Evolutionary conservation across 2,888 invertebrate genomes (phyloP), one percentile per base, ranked within the genome.

Genomic region (Mesorhabditis belari): DNA sequence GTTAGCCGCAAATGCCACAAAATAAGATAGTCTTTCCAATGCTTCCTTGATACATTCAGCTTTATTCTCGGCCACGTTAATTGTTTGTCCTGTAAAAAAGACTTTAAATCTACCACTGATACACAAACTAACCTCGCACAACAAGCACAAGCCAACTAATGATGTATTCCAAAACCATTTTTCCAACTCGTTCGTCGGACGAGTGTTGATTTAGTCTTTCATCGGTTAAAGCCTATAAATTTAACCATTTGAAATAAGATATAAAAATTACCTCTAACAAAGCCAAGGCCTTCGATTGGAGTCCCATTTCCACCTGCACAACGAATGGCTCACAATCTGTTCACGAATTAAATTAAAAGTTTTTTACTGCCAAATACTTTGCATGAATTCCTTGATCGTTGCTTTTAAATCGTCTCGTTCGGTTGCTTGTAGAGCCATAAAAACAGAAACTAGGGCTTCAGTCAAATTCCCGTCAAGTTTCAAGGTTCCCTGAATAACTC

Each of bases 321-420:
- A 77, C 67, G 50, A 77, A 77, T 28, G 77, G 77, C 35, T 77
- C 78, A 35, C 69, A 64, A 56, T 77, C 74, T 77, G 92, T 52
- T 64, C 57, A 12, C 19, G 9, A 5, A 24, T 25, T 3, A 4
- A 5, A n/a, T n/a, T n/a, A n/a, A n/a, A n/a, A n/a, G n/a, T n/a
- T n/a, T n/a, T n/a, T n/a, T n/a, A n/a, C n/a, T n/a, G n/a, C n/a
- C n/a, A n/a, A n/a, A n/a, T n/a, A n/a, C n/a, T n/a, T n/a, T n/a
- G n/a, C n/a, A n/a, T n/a, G n/a, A n/a, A n/a, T n/a, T n/a, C n/a
- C n/a, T n/a, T n/a, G n/a, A n/a, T n/a, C n/a, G n/a, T n/a, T n/a
- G n/a, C n/a, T n/a, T n/a, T n/a, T n/a, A n/a, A n/a, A n/a, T n/a
- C n/a, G n/a, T n/a, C n/a, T n/a, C n/a, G n/a, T n/a, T n/a, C n/a